Conservation (phyloP, 2,888 invertebrate genomes). For the Zhuqinia jingwanae region DNA sequence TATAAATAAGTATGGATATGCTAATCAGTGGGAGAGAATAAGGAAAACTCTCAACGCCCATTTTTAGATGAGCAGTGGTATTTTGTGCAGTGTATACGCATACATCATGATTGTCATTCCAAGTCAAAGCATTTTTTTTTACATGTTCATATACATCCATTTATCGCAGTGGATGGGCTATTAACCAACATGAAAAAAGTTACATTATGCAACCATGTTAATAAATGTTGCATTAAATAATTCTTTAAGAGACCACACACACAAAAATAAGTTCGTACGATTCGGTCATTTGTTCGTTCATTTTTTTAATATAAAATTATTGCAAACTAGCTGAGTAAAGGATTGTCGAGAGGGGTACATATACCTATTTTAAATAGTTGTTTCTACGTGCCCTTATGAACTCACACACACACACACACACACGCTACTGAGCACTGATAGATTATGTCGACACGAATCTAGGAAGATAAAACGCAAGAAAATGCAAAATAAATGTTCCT, state of each 20-base stretch:
- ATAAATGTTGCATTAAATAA: background rate
- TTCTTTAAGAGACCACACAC: slow-evolving; percentile 31
- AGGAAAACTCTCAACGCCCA: slow-evolving; percentile 13
- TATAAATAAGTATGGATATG: no score
- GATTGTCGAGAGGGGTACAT: background rate
- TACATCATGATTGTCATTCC: slow-evolving; percentile 44
- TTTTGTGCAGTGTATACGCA: no score
- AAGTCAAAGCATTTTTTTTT: background rate
- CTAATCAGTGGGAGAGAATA: slow-evolving; percentile 10
- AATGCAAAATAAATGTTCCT: background rate
- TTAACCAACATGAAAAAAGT: background rate
- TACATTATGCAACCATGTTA: slow-evolving; percentile 23
- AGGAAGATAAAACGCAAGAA: background rate
- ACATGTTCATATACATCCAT: no score
- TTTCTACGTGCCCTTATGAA: background rate
- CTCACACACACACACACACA: no score
- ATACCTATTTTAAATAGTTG: background rate
- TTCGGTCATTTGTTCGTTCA: background rate
- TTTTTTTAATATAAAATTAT: background rate
- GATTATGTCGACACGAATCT: background rate
- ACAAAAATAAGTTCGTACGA: background rate
- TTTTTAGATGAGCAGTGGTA: no score
- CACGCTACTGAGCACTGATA: background rate
- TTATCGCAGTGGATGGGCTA: background rate
- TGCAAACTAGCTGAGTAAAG: background rate